These are phyloP conservation scores for Ariolimax columbianus DNA, from an alignment of 2,888 invertebrate species.

Conservation along the genomic window DNA sequence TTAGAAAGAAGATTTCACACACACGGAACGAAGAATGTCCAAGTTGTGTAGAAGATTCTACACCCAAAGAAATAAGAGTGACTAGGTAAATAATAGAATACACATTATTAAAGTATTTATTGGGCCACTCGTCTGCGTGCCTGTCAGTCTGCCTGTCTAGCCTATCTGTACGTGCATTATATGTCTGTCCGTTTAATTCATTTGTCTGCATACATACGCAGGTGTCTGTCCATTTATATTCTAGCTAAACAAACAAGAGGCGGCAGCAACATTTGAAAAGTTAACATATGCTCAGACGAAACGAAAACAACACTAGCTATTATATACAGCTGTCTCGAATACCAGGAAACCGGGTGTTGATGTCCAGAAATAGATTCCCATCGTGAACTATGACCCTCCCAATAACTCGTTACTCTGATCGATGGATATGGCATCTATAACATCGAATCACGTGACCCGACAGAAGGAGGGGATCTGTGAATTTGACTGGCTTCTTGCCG, in stretches of 20 bases:
- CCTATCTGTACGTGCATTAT: too few species aligned
- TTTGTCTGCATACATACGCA: neutral
- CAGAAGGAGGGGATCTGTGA: neutral
- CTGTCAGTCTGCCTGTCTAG: slow-evolving; percentile 15
- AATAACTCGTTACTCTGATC: neutral
- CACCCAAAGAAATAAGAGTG: too few species aligned
- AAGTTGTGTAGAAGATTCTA: too few species aligned
- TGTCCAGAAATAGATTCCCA: neutral
- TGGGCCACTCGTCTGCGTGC: neutral
- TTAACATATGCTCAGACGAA: neutral
- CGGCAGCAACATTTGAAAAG: neutral
- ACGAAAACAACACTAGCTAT: neutral
- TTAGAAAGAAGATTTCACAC: too few species aligned
- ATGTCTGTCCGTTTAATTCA: too few species aligned
- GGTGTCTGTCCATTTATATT: neutral
- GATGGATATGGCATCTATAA: neutral
- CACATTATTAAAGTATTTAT: too few species aligned
- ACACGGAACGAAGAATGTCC: too few species aligned
- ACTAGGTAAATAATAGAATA: too few species aligned
- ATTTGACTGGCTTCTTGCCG: slow-evolving; percentile 27
- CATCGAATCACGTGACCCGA: slow-evolving; percentile 20
- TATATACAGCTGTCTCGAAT: neutral
- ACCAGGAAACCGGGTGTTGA: neutral
- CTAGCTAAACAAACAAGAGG: neutral
- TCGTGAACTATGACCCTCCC: neutral